Evolutionary conservation across 2,797 vertebrate species (phyloP), one percentile per base, ranked within the genome.

Genomic region (Melanogrammus aeglefinus): DNA sequence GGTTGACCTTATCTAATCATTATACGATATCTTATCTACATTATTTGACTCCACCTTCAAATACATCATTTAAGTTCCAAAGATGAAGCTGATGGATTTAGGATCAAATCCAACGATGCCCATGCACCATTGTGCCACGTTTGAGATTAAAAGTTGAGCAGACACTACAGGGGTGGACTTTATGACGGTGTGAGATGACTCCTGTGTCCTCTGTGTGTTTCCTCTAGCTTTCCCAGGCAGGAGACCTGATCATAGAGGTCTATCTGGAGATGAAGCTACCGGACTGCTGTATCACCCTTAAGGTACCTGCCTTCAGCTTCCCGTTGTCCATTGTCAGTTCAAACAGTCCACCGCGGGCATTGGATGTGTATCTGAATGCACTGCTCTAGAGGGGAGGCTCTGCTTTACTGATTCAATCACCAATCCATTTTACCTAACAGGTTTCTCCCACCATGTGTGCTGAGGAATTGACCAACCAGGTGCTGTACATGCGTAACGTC

Each of bases 161-260:
- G 21, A 57, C 21, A 6, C 21, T 21, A 57, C 33, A 21, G 72
- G 7, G n/a, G 21, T 73, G 21, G n/a, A 75, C 27, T 18, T 29
- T 27, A 18, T 27, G 27, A 18, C n/a, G 7, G 5, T 73, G 9
- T 73, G 1, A 6, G 36, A 12, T 74, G 70, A 72, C 27, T 44
- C 75, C 69, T 51, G 47, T n/a, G 51, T 74, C 75, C 44, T 0
- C 63, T 16, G 16, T 29, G 63, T 69, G 63, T 24, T 82, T 66
- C 77, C 6, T 31, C 13, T 88, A 99, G 98, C 93, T 98, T 66
- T 99, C 98, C 4, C 98, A 99, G 90, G 98, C 98, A 0, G 98
- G 98, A 6, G 97, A 99, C 82, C 93, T 99, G 79, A 99, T 99
- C 88, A 97, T 99, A 2, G 97, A 99, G 77, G 96, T 99, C 14